Conservation (phyloP, 1,140 invertebrate species). For the Lepidurus apus region DNA sequence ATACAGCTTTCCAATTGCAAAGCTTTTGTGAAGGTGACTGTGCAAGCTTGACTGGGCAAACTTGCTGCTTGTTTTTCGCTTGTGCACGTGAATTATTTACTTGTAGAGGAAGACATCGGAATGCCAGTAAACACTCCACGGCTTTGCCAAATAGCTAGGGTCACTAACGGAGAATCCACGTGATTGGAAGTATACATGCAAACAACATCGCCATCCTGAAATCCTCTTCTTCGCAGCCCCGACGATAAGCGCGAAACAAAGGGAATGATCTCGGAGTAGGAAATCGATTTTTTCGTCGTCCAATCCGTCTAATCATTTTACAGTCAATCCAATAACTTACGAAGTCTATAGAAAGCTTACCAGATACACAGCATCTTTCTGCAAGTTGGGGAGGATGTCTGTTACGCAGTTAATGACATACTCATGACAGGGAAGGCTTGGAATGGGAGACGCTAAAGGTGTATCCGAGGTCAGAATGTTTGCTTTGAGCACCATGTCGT, state of each 20-base stretch:
- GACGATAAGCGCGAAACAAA: not conserved
- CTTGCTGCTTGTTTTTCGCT: too few species aligned
- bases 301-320: not conserved
- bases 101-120: not conserved
- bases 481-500: not conserved
- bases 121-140: not conserved
- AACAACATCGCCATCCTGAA: conserved; percentile 18
- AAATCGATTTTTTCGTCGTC: not conserved
- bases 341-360: not conserved
- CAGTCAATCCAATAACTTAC: not conserved
- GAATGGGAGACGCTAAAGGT: not conserved
- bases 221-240: conserved; percentile 25
- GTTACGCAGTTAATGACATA: not conserved
- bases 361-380: not conserved
- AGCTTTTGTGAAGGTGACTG: too few species aligned
- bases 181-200: not conserved
- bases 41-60: too few species aligned
- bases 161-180: conserved; percentile 19
- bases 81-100: not conserved
- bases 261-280: not conserved
- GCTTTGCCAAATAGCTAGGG: conserved; percentile 9
- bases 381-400: conserved; percentile 35
- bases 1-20: too few species aligned
- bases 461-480: not conserved
- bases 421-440: not conserved